Evolutionary conservation across 30 jellyfish, hydroid and myxozoan genomes (phyloP), one percentile per base, ranked within the genome.

Genomic region (Aurelia coerulea): DNA sequence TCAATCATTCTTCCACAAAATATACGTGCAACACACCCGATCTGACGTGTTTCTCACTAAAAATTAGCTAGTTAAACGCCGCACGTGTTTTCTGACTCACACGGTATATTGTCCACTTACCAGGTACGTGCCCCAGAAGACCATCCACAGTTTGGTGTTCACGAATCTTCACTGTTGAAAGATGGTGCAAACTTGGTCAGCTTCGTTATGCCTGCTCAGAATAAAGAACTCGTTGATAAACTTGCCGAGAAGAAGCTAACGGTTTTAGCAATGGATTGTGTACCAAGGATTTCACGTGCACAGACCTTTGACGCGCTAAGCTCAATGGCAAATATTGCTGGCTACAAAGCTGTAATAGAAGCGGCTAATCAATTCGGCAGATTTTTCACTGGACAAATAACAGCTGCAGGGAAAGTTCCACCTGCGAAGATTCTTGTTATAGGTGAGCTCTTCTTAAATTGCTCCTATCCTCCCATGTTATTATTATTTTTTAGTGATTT

Each of bases 401-500:
- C 98, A 32, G 98, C 98, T 68, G 98, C 98, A 23, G 98, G 98
- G 51, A 93, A 93, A 74, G 98, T 93, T 58, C 98, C 98, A 33
- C 98, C 98, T 62, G 97, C 97, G 16, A 93, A 93, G 73, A 80
- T 93, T 51, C 92, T 93, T 50, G 98, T 93, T 19, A 93, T 93
- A 58, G 98, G 98, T 88, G 49, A 59, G 96, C 67, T 14, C 17
- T 3, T 70, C 50, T 39, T 15, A 39, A 39, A 39, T 9, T 39
- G 51, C 9, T 39, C 6, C 51, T 3, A 39, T 39, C 6, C 51
- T 39, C 51, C 51, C 51, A 39, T 6, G 6, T 39, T 39, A 39
- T 39, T 39, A 0, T 39, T 9, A 3, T 39, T 39, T 3, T 39
- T 23, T 23, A 23, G 29, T 23, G 29, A 23, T 23, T 23, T 23